Evolutionary conservation across 2,888 invertebrate species (phyloP).

Genomic region (Brachylomia viminalis): DNA sequence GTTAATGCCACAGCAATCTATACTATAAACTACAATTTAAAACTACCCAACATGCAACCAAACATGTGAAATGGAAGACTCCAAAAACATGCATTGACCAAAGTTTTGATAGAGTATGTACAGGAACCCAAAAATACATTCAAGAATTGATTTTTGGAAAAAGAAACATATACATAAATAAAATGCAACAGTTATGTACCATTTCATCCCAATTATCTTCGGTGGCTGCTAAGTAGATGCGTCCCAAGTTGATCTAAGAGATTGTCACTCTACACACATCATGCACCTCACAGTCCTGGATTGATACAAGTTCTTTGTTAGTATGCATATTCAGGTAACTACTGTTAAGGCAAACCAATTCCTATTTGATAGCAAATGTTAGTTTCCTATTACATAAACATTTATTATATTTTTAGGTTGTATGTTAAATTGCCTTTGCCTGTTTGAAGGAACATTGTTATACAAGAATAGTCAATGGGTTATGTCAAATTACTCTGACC

Average conservation of each 20-base stretch:
- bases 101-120: slow-evolving; percentile 30
- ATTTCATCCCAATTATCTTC: slow-evolving; percentile 89
- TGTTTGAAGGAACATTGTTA: slow-evolving; percentile 17
- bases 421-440: slow-evolving; percentile 25
- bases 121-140: slow-evolving; percentile 39
- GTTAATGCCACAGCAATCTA: slow-evolving; percentile 32
- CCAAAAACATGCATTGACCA: slow-evolving; percentile 57
- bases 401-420: slow-evolving; percentile 23
- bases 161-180: slow-evolving; percentile 67
- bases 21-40: slow-evolving; percentile 24
- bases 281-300: slow-evolving; percentile 89
- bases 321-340: slow-evolving; percentile 73
- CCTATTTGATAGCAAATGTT: slow-evolving; percentile 63
- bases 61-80: slow-evolving; percentile 52
- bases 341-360: slow-evolving; percentile 65
- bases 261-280: slow-evolving; percentile 82
- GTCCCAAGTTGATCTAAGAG: slow-evolving; percentile 78
- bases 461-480: slow-evolving; percentile 29
- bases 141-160: slow-evolving; percentile 20
- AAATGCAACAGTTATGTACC: slow-evolving; percentile 83
- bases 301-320: slow-evolving; percentile 86
- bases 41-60: slow-evolving; percentile 66
- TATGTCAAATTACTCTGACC: slow-evolving; percentile 26
- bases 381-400: slow-evolving; percentile 47
- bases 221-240: slow-evolving; percentile 75